phyloP scores from a whole-genome alignment of 1,140 invertebrate genomes.

The Melanaphis sacchari region DNA sequence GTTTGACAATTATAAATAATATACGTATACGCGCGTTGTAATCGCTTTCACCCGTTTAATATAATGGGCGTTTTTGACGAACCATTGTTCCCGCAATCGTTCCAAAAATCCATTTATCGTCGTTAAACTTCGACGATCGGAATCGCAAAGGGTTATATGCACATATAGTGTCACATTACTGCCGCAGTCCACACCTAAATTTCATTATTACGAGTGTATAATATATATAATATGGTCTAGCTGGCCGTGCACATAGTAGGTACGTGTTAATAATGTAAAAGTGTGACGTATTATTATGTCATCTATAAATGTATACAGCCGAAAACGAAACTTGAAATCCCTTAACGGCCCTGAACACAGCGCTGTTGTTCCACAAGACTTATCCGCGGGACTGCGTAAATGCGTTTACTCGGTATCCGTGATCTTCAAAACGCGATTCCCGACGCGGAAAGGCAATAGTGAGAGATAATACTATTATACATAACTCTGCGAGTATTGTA shows the following conservation, averaged over 20 bases:
- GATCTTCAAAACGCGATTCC: neutral
- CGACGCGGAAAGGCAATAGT: neutral
- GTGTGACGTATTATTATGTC: no score
- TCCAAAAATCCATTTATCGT: slow-evolving; percentile 48
- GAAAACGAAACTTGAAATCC: no score
- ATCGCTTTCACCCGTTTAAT: slow-evolving; percentile 11
- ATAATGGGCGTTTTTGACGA: slow-evolving; percentile 52
- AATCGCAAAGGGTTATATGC: slow-evolving; percentile 21
- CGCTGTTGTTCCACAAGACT: neutral
- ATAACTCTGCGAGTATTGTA: neutral
- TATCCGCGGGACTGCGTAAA: no score
- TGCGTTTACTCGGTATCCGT: no score
- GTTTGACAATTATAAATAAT: slow-evolving; percentile 48
- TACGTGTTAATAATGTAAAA: neutral
- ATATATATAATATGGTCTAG: neutral
- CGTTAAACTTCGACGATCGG: slow-evolving; percentile 20
- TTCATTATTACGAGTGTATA: no score
- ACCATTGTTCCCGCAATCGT: slow-evolving; percentile 50
- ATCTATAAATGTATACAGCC: no score
- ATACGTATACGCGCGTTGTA: neutral
- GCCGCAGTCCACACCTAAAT: neutral
- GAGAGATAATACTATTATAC: neutral
- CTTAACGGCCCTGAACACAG: neutral
- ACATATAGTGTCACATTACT: slow-evolving; percentile 19
- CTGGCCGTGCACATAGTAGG: no score